Evolutionary conservation across 1,140 invertebrate genomes (phyloP).

Genomic region (Drosophila seguyi): DNA sequence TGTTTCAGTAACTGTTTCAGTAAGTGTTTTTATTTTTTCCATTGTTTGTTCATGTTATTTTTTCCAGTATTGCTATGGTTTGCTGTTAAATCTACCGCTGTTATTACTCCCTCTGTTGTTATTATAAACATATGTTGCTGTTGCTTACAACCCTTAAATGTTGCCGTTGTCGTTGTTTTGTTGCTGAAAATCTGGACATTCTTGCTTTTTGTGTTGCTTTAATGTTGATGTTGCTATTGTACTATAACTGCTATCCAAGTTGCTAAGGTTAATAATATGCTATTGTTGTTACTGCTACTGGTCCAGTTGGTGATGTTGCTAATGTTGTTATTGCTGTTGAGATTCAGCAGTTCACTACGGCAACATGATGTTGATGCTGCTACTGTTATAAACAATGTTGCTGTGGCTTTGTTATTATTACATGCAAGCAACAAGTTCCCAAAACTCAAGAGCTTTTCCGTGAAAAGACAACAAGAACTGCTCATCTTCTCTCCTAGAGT

Average conservation of each 20-base stretch:
- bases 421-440: conserved; percentile 65
- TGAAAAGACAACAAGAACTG: conserved; percentile 1
- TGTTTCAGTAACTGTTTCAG: neutral
- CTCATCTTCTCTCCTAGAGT: neutral
- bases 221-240: neutral
- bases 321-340: neutral
- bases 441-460: conserved; percentile 37
- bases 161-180: neutral
- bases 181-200: neutral
- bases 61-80: too few relatives aligned
- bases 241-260: neutral
- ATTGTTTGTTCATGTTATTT: neutral
- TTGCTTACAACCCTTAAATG: neutral
- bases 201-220: neutral
- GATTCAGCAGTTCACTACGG: neutral
- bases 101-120: neutral
- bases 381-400: neutral
- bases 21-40: neutral
- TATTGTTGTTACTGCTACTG: neutral
- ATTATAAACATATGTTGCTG: neutral
- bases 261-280: neutral
- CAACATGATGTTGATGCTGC: neutral
- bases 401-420: neutral
- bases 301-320: neutral
- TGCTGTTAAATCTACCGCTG: neutral